Conservation (phyloP, 23 tunicate species). For the Trididemnum nubilum region DNA sequence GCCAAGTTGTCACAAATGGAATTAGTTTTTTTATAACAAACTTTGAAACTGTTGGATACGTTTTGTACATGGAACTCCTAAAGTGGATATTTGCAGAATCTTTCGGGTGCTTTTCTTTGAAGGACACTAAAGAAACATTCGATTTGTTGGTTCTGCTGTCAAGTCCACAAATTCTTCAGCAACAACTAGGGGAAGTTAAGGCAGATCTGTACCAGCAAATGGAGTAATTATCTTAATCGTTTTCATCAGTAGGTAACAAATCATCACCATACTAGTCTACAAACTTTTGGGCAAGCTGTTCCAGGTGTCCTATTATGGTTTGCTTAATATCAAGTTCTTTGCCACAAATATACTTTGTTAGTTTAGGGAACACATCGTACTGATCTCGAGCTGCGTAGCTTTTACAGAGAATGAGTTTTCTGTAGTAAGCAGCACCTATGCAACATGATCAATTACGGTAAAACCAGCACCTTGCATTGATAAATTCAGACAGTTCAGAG, state of each 20-base stretch:
- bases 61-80: constrained; percentile 46
- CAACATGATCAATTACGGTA: constrained; percentile 35
- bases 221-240: constrained; percentile 35
- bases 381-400: constrained; percentile 27
- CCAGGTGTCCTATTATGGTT: constrained; percentile 43
- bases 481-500: constrained; percentile 37
- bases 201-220: constrained; percentile 46
- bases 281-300: constrained; percentile 46
- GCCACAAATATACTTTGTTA: constrained; percentile 26
- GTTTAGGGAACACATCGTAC: constrained; percentile 30
- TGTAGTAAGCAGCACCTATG: constrained; percentile 50
- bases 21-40: constrained; percentile 41
- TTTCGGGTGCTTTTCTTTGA: constrained; percentile 44
- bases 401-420: constrained; percentile 36
- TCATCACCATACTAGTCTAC: constrained; percentile 37
- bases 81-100: constrained; percentile 60
- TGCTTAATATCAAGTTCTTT: constrained; percentile 33
- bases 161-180: constrained; percentile 45
- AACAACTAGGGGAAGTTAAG: constrained; percentile 33
- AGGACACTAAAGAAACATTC: constrained; percentile 35
- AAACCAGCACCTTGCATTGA: constrained; percentile 41
- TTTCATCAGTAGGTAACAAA: constrained; percentile 36
- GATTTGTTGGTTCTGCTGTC: constrained; percentile 34
- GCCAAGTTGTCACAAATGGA: constrained; percentile 59
- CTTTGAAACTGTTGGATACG: constrained; percentile 32